Conservation (phyloP, 23 tunicate genomes). For the Phallusia fumigata region DNA sequence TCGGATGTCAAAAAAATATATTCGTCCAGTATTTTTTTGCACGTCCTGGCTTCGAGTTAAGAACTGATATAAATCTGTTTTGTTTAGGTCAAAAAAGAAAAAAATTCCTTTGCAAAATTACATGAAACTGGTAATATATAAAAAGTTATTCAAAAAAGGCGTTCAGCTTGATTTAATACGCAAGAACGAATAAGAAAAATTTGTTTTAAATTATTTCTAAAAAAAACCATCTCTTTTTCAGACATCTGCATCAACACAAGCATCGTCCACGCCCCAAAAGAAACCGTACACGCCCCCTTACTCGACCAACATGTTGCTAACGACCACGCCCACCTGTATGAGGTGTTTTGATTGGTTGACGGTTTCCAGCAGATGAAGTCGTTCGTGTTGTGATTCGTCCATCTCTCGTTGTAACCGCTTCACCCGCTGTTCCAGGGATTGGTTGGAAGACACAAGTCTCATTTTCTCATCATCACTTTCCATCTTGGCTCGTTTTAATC, state of each 20-base stretch:
- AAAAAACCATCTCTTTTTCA: too few relatives aligned
- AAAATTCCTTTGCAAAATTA: too few relatives aligned
- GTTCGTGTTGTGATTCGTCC: constrained; percentile 71
- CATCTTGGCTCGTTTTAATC: constrained; percentile 38
- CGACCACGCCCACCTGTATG: constrained; percentile 39
- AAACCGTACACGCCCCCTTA: not conserved
- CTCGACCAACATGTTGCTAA: not conserved
- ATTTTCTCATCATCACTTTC: constrained; percentile 40
- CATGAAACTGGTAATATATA: too few relatives aligned
- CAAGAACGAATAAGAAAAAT: too few relatives aligned
- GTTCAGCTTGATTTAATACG: too few relatives aligned
- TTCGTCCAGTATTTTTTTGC: too few relatives aligned
- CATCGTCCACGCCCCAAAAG: not conserved
- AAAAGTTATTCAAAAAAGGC: too few relatives aligned
- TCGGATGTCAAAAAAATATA: too few relatives aligned
- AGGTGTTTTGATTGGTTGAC: constrained; percentile 61
- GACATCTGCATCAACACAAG: not conserved
- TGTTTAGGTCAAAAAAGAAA: too few relatives aligned
- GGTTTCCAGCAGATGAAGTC: constrained; percentile 60
- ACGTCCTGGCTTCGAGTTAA: too few relatives aligned
- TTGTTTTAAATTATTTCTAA: too few relatives aligned
- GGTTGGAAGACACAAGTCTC: constrained; percentile 40
- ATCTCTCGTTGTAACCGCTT: constrained; percentile 49
- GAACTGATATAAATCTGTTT: too few relatives aligned
- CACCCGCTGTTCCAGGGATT: constrained; percentile 62